Base-by-base conservation (phyloP, 2,888 invertebrate species). In the Aporophyla nigra region DNA sequence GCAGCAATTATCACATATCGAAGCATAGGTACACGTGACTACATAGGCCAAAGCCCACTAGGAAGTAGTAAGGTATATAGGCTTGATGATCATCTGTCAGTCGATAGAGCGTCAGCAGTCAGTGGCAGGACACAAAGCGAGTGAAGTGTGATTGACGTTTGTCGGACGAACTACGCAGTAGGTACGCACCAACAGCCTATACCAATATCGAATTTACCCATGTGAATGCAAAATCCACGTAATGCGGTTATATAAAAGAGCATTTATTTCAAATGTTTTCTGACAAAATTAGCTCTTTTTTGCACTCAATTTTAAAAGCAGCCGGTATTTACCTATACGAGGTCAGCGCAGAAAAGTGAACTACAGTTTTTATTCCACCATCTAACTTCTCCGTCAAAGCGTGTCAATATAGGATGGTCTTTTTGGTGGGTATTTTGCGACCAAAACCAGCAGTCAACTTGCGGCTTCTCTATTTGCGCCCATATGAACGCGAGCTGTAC, bases 371-470 rank as follows among this genome's bases (percentile, higher is more conserved):
- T 86, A 83, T 84, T 78, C 82, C 65, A 69, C 79, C 40, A 71
- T 71, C 76, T 71, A 81, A 83, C 78, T 81, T 81, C 63, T 65
- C 62, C 76, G 73, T 86, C 86, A 86, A 86, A 86, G 86, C 80
- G 82, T 80, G 79, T 86, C 86, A 84, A 82, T 86, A 81, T 66
- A 74, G 77, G 62, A 14, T 46, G 75, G 56, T 81, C 76, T 83
- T 86, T 86, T 87, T 84, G 24, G 24, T 71, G 68, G 74, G 74
- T 80, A 78, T 83, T 82, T 85, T 78, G 78, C 71, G 83, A 66
- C 74, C 74, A 73, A 85, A 82, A 78, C 76, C 72, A 78, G 68
- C 76, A 80, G 72, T 81, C 78, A 76, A 85, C 76, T 79, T 82
- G 78, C 62, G 66, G 70, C 54, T 79, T 70, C 66, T 86, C 67